These are phyloP conservation scores for Chitala chitala DNA, from an alignment of 2,113 vertebrate genomes.

Conservation along the genomic window DNA sequence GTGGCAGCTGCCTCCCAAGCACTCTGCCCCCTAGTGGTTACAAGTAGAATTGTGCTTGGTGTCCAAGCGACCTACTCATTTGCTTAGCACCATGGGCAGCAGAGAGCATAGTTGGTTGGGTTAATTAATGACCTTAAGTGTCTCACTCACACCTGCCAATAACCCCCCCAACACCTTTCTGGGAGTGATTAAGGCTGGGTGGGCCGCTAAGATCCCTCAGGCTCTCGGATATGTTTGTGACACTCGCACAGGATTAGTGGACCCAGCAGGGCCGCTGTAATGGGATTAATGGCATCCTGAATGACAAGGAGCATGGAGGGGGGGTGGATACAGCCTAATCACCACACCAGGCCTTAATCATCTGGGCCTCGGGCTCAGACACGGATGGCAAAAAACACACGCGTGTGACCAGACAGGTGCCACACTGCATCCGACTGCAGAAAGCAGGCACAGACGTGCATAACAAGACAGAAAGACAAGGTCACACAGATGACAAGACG, in stretches of 20 bases:
- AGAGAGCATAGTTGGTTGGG: neutral
- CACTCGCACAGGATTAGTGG: neutral
- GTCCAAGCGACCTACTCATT: neutral
- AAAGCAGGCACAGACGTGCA: no score
- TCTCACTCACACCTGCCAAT: constrained; percentile 11
- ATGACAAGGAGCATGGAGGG: neutral
- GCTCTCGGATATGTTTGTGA: neutral
- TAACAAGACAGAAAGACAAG: no score
- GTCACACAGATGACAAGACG: no score
- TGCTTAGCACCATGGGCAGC: neutral
- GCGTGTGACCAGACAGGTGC: neutral
- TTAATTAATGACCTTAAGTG: constrained; percentile 11
- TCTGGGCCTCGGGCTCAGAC: neutral
- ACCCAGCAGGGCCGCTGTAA: neutral
- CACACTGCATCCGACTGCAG: no score
- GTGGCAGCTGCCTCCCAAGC: neutral
- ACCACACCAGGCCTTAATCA: neutral
- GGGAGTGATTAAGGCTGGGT: constrained; percentile 13
- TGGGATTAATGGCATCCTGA: constrained; percentile 14
- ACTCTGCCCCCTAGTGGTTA: neutral
- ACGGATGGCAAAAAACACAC: neutral
- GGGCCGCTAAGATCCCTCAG: neutral
- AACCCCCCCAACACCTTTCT: constrained; percentile 14
- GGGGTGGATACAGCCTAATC: neutral
- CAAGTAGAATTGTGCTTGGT: no score